Percentiles rank a stretch among this genome's conserved stretches.
These are phyloP conservation scores for Himalopsyche anomala DNA, from an alignment of 2,888 invertebrate species.

Conservation along the genomic window DNA sequence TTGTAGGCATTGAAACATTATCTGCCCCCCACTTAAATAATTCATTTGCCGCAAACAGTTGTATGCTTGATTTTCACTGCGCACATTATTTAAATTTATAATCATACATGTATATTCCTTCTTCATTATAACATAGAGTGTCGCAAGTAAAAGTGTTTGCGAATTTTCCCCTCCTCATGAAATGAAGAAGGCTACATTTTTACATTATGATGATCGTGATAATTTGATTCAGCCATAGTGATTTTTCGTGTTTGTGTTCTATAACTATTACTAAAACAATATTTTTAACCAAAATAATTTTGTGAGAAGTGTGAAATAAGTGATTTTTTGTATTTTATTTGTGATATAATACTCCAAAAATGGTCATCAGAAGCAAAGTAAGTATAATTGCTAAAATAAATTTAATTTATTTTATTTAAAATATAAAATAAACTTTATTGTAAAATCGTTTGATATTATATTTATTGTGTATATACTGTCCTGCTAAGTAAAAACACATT, in stretches of 20 bases:
- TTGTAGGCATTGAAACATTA: slow-evolving; percentile 44
- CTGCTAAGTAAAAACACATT: too few relatives aligned
- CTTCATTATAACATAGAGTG: slow-evolving; percentile 54
- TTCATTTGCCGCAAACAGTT: slow-evolving; percentile 44
- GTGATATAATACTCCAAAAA: slow-evolving; percentile 52
- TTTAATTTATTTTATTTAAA: slow-evolving; percentile 45
- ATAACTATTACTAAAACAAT: not conserved
- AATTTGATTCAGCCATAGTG: slow-evolving; percentile 53
- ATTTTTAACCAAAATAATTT: not conserved
- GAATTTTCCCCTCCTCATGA: slow-evolving; percentile 50
- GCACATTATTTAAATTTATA: slow-evolving; percentile 65
- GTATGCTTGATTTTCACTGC: slow-evolving; percentile 53
- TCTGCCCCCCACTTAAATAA: slow-evolving; percentile 56
- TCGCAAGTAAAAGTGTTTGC: slow-evolving; percentile 55
- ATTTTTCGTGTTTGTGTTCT: slow-evolving; percentile 44
- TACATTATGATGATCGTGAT: slow-evolving; percentile 51
- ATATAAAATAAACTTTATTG: slow-evolving; percentile 13
- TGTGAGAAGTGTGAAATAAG: slow-evolving; percentile 44
- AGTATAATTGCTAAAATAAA: slow-evolving; percentile 28
- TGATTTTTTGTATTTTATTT: slow-evolving; percentile 42
- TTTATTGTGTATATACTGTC: too few relatives aligned
- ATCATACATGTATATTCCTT: slow-evolving; percentile 55
- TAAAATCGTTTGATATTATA: too few relatives aligned
- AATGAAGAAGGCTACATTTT: slow-evolving; percentile 51
- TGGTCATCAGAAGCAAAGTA: slow-evolving; percentile 64